Conservation (phyloP, 64 coral and sea anemone species). For the Acropora tenuis region DNA sequence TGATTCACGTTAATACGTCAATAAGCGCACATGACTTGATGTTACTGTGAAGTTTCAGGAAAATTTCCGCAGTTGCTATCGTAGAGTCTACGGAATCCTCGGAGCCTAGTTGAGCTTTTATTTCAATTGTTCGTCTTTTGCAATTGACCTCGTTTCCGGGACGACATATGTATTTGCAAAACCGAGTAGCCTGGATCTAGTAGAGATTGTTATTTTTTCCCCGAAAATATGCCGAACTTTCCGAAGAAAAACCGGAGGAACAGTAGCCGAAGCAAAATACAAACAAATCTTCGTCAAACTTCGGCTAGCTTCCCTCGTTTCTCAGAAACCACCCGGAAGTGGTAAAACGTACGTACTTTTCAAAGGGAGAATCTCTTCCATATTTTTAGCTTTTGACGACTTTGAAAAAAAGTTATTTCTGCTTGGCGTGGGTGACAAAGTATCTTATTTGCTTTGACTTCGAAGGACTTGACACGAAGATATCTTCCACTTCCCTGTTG, state of each 20-base stretch:
- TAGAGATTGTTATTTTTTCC: neutral
- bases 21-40: neutral
- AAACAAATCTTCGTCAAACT: neutral
- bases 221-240: neutral
- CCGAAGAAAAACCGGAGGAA: neutral
- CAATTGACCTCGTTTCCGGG: neutral
- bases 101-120: neutral
- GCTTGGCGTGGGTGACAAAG: neutral
- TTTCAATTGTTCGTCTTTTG: neutral
- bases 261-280: neutral
- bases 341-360: neutral
- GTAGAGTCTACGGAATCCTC: neutral
- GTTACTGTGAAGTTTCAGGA: neutral
- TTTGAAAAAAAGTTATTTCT: neutral
- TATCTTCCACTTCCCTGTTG: neutral
- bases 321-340: constrained; percentile 27
- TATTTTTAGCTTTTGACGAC: constrained; percentile 38
- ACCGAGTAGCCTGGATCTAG: constrained; percentile 7
- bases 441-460: neutral
- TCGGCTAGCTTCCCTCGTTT: constrained; percentile 9
- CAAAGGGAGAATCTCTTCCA: neutral
- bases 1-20: constrained; percentile 14
- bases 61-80: constrained; percentile 19
- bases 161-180: neutral
- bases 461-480: neutral